Evolutionary conservation across 1,140 invertebrate species (phyloP).

Genomic region (Drosophila seguyi): DNA sequence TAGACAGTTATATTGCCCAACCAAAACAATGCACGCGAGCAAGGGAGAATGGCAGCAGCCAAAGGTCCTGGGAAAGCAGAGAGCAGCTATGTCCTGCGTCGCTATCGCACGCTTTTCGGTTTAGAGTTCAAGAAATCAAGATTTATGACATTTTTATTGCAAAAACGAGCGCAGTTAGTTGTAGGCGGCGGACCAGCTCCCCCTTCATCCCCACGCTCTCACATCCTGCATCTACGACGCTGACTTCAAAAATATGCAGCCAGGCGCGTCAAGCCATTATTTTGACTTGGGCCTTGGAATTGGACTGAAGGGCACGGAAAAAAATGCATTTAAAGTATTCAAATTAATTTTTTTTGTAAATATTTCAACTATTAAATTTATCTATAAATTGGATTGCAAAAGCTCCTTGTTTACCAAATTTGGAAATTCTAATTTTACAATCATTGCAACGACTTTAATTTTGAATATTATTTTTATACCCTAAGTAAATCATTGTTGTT

Average conservation of each 20-base stretch:
- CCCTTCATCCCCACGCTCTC: not conserved
- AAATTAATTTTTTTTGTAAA: not conserved
- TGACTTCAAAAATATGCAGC: constrained; percentile 81
- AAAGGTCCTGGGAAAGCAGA: not conserved
- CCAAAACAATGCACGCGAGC: constrained; percentile 21
- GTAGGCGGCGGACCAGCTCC: constrained; percentile 56
- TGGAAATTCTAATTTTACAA: not conserved
- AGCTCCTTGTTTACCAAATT: not conserved
- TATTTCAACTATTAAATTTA: not conserved
- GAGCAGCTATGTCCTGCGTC: constrained; percentile 34
- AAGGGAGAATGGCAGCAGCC: constrained; percentile 1
- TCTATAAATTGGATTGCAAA: not conserved
- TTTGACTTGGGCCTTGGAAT: constrained; percentile 58
- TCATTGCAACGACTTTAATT: not conserved
- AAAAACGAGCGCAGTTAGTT: constrained; percentile 76
- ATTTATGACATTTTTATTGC: constrained; percentile 85
- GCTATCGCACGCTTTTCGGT: constrained; percentile 76
- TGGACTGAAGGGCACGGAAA: constrained; percentile 11
- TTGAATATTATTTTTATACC: not conserved
- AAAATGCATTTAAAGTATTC: not conserved
- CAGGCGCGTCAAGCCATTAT: constrained; percentile 75
- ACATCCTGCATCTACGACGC: constrained; percentile 37
- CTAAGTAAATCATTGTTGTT: no score
- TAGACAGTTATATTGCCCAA: constrained; percentile 77
- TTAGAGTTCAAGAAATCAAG: constrained; percentile 81